phyloP scores from a whole-genome alignment of 2,797 vertebrate species.

The Cuniculus paca region DNA sequence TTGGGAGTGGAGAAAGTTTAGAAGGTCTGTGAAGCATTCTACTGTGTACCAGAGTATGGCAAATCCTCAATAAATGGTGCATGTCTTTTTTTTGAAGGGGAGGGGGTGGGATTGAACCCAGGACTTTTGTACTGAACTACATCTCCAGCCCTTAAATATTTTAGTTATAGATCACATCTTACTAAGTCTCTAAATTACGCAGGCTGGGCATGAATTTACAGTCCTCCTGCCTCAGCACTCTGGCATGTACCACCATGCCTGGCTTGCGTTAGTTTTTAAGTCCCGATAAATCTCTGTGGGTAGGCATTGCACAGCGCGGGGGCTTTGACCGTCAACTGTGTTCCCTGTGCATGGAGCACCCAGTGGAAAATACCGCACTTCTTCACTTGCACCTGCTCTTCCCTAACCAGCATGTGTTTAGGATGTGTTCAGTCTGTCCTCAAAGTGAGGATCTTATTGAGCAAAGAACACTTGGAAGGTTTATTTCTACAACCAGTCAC shows the following conservation, averaged over 20 bases:
- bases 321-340: not conserved
- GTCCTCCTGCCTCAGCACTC: not conserved
- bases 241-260: not conserved
- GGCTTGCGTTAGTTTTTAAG: slow-evolving; percentile 48
- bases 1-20: not conserved
- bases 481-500: slow-evolving; percentile 52
- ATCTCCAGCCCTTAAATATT: not conserved
- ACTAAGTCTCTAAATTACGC: not conserved
- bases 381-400: not conserved
- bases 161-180: not conserved
- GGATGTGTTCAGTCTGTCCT: not conserved
- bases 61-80: fast-evolving
- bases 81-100: not conserved
- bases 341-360: not conserved
- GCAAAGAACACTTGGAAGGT: not conserved
- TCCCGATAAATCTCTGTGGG: not conserved
- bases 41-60: not conserved
- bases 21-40: not conserved
- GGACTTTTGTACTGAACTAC: not conserved
- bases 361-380: not conserved
- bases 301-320: not conserved
- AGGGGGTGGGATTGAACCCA: not conserved
- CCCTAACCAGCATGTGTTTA: fast-evolving
- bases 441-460: not conserved
- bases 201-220: not conserved